These are phyloP conservation scores for Zalophus californianus DNA, from an alignment of 2,797 vertebrate species.

Conservation along the genomic window DNA sequence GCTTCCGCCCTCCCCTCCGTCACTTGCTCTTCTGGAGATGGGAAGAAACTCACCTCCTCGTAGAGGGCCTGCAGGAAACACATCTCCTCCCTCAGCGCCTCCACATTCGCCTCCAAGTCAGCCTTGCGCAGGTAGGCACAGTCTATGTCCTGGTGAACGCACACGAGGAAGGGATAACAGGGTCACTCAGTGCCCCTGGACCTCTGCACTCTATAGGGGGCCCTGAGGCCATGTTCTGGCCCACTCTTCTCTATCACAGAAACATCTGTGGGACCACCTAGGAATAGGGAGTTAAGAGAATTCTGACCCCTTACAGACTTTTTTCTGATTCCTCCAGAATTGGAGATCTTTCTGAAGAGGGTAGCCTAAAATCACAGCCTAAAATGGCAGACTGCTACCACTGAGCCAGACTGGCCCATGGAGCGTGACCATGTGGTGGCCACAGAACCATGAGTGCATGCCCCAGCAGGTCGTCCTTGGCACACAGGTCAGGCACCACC, in stretches of 20 bases:
- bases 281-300: neutral
- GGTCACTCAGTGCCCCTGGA: no score
- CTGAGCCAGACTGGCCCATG: neutral
- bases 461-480: neutral
- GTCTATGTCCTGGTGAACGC: slow-evolving; percentile 89
- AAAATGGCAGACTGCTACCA: neutral
- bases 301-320: neutral
- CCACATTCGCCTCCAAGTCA: slow-evolving; percentile 90
- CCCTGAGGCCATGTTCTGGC: neutral
- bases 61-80: slow-evolving; percentile 91
- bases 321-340: neutral
- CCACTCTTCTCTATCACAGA: neutral
- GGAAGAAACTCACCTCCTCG: slow-evolving; percentile 86
- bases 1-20: neutral
- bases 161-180: neutral
- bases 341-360: neutral
- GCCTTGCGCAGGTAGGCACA: slow-evolving; percentile 91
- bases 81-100: slow-evolving; percentile 91
- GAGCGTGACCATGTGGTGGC: neutral
- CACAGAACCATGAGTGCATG: neutral
- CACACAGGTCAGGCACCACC: neutral
- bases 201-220: neutral
- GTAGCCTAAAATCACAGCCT: neutral
- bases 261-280: neutral
- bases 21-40: neutral